Evolutionary conservation across 2,113 vertebrate genomes (phyloP), one percentile per base, ranked within the genome.

Genomic region (Oreotrochilus melanogaster): DNA sequence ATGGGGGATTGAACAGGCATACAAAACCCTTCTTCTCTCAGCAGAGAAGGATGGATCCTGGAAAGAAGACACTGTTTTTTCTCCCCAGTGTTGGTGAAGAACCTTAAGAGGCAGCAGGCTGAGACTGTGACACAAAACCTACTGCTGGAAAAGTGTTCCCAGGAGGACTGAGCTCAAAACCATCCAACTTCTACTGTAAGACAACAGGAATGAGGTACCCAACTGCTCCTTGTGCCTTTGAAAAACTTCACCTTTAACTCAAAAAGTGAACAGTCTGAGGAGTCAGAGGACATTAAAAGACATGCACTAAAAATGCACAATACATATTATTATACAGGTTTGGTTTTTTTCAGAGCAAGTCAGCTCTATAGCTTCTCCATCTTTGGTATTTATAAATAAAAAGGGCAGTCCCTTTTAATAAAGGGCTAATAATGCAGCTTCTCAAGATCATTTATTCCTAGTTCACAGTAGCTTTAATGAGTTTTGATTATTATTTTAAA

Each of bases 381-480:
- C 96, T 96, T 97, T 96, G 94, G 95, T 95, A 95, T 83, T 86
- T 70, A 31, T 62, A 73, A 88, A 58, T 65, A 92, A 93, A 93
- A 86, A 70, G 4, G 27, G 71, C 71, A 62, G 67, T 90, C 95
- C 94, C 94, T 95, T 95, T 88, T 50, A 67, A 33, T 27, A 39
- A 88, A 92, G 81, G 89, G 78, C 61, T 62, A 54, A 50, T 13
- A 73, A 88, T 64, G 62, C 64, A 95, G 82, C 85, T 80, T 12
- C 84, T 74, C 72, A 39, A 89, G 86, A 85, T 42, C 6, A 50
- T 37, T 85, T 66, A 14, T 42, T 93, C 78, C 60, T 58, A 33
- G 91, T 58, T 67, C 60, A 31, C 60, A 71, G 90, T 71, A 94
- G 37, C 82, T 95, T 51, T n/a, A 24, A 61, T 86, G 23, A 54